Percentiles rank a stretch among this genome's conserved stretches.
Evolutionary conservation across 2,113 vertebrate species (phyloP).

Genomic region (Deroptyus accipitrinus): DNA sequence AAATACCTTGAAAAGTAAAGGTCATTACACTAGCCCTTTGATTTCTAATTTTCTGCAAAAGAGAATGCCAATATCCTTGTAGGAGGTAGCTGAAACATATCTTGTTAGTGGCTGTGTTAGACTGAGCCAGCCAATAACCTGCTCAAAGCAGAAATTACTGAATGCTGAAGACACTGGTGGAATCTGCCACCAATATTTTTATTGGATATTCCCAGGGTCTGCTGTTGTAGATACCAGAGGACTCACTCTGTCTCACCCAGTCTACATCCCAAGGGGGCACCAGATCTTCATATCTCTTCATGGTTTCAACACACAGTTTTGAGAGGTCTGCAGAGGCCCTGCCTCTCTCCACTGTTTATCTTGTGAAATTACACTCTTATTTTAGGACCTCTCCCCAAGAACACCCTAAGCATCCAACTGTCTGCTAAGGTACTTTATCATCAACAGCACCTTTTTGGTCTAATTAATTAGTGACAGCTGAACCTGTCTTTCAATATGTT

Average conservation of each 20-base stretch:
- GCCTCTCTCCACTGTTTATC: neutral
- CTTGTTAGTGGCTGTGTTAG: neutral
- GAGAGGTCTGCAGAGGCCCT: neutral
- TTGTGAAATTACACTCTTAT: neutral
- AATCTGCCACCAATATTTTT: neutral
- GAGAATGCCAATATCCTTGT: neutral
- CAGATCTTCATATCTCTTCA: neutral
- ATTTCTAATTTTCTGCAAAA: neutral
- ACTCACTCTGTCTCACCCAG: neutral
- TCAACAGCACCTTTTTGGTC: neutral
- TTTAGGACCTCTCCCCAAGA: accelerated
- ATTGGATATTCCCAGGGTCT: neutral
- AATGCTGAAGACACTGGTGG: neutral
- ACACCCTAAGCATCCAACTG: neutral
- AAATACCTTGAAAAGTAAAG: neutral
- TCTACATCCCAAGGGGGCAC: neutral
- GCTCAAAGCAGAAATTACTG: neutral
- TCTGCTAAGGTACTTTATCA: neutral
- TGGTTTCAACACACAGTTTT: neutral
- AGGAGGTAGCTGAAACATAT: neutral
- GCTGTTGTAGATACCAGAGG: neutral
- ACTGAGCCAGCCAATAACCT: neutral
- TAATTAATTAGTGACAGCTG: neutral
- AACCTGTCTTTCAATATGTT: neutral
- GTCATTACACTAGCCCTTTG: neutral